Evolutionary conservation across 2,888 invertebrate species (phyloP).

Genomic region (Dryococelus australis): DNA sequence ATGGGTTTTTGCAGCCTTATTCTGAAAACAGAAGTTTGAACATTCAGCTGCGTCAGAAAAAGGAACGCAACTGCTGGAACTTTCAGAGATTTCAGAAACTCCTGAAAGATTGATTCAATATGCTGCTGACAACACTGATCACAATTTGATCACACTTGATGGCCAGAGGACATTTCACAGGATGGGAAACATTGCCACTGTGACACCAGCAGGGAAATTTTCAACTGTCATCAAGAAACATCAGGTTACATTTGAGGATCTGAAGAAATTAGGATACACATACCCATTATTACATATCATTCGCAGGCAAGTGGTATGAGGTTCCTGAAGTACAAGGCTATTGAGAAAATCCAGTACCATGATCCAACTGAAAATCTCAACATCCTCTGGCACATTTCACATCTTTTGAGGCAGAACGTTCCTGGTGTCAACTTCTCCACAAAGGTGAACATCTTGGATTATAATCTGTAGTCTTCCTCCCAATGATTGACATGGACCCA

Average conservation of each 20-base stretch:
- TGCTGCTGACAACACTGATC: conserved; percentile 18
- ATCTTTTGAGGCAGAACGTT: background rate
- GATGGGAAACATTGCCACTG: background rate
- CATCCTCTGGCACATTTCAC: conserved; percentile 20
- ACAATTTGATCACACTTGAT: too few relatives aligned
- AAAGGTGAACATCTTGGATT: conserved; percentile 21
- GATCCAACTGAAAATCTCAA: background rate
- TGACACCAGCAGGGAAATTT: conserved; percentile 20
- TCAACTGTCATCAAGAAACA: background rate
- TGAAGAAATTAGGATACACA: background rate
- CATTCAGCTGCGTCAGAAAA: conserved; percentile 13
- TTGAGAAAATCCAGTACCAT: too few relatives aligned
- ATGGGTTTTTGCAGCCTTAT: conserved; percentile 17
- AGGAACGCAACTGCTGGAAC: background rate
- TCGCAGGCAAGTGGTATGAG: too few relatives aligned
- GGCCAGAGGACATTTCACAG: too few relatives aligned
- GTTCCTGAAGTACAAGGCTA: too few relatives aligned
- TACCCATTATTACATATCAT: background rate
- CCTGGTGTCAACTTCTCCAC: background rate
- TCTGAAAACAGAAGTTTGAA: conserved; percentile 10
- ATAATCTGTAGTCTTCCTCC: too few relatives aligned
- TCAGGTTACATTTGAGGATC: conserved; percentile 12
- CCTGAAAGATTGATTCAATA: background rate
- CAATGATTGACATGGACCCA: too few relatives aligned
- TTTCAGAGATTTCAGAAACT: background rate